Conservation (phyloP, 2,113 vertebrate genomes). For the Misgurnus anguillicaudatus region DNA sequence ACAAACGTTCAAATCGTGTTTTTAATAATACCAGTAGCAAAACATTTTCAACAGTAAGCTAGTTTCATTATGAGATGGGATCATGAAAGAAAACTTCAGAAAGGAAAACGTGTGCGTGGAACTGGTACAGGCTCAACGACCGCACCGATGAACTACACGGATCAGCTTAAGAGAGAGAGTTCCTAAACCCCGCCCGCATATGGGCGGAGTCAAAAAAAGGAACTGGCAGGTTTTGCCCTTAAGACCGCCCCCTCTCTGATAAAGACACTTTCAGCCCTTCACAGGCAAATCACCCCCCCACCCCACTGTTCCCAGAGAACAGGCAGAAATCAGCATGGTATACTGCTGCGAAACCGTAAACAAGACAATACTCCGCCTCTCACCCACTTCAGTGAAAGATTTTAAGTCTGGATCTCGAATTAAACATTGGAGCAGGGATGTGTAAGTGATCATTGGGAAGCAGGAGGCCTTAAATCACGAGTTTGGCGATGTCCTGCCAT, state of each 20-base stretch:
- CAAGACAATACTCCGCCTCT: slow-evolving; percentile 59
- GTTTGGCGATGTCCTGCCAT: slow-evolving; percentile 74
- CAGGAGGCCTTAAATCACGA: slow-evolving; percentile 72
- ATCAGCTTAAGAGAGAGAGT: slow-evolving; percentile 63
- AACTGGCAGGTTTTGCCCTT: slow-evolving; percentile 61
- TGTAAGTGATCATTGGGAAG: slow-evolving; percentile 66
- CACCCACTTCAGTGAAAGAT: slow-evolving; percentile 52
- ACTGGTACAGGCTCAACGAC: slow-evolving; percentile 62
- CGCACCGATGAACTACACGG: slow-evolving; percentile 58
- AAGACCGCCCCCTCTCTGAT: slow-evolving; percentile 44
- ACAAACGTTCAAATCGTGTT: slow-evolving; percentile 58
- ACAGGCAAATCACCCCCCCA: slow-evolving; percentile 50
- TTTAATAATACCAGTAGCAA: slow-evolving; percentile 74
- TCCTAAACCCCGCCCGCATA: slow-evolving; percentile 58
- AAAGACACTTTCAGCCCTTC: slow-evolving; percentile 53
- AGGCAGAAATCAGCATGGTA: slow-evolving; percentile 37
- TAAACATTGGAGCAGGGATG: slow-evolving; percentile 55
- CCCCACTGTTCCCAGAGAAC: slow-evolving; percentile 39
- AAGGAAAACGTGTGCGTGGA: slow-evolving; percentile 69
- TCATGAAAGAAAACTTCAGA: slow-evolving; percentile 72
- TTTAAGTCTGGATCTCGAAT: slow-evolving; percentile 46
- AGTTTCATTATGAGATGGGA: slow-evolving; percentile 65
- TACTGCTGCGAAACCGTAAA: slow-evolving; percentile 47
- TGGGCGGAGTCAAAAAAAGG: slow-evolving; percentile 62
- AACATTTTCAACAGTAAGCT: slow-evolving; percentile 70